Evolutionary conservation across 1,140 invertebrate genomes (phyloP).

Genomic region (fruit fly (Drosophila melanogaster)): DNA sequence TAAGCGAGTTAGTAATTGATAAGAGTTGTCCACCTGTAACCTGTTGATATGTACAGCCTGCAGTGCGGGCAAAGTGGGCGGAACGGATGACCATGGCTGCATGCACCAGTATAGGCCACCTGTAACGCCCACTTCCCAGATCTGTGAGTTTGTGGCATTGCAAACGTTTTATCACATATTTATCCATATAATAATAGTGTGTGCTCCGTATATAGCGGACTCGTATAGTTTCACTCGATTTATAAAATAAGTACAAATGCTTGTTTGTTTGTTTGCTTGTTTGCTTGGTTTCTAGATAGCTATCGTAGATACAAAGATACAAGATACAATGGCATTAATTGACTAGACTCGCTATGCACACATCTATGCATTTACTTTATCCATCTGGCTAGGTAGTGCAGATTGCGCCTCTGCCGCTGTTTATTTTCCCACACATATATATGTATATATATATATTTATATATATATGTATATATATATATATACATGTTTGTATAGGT

Average conservation of each 20-base stretch:
- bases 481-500: conserved; percentile 57
- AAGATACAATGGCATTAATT: conserved; percentile 68
- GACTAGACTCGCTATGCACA: conserved; percentile 56
- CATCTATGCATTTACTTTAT: conserved; percentile 36
- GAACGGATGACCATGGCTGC: background rate
- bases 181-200: conserved; percentile 66
- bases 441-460: too few relatives aligned
- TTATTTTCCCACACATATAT: background rate
- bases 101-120: background rate
- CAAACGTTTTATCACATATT: conserved; percentile 72
- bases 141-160: conserved; percentile 33
- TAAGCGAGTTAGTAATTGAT: conserved; percentile 51
- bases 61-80: conserved; percentile 14
- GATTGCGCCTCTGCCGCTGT: conserved; percentile 34
- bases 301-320: conserved; percentile 66
- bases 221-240: conserved; percentile 42
- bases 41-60: conserved; percentile 69
- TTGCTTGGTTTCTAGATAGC: conserved; percentile 40
- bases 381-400: conserved; percentile 60
- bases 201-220: conserved; percentile 24
- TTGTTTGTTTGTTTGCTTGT: conserved; percentile 1
- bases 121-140: background rate
- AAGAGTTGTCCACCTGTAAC: conserved; percentile 23
- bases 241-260: conserved; percentile 79
- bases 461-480: background rate